Conservation (phyloP, 1,140 invertebrate genomes). For the Grapholita molesta region DNA sequence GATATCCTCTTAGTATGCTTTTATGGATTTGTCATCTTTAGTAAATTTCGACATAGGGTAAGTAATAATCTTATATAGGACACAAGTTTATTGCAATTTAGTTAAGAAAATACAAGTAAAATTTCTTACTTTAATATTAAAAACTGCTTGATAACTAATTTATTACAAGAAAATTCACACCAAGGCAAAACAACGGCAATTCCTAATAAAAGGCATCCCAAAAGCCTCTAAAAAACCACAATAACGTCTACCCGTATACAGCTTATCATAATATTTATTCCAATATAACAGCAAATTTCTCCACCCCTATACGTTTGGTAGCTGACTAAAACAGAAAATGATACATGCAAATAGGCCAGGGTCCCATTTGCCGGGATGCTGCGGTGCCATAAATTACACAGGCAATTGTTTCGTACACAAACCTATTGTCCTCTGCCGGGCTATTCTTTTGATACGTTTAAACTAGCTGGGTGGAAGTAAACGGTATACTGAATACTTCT, state of each 20-base stretch:
- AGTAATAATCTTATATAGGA: no score
- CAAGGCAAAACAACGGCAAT: no score
- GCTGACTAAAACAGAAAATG: slow-evolving; percentile 26
- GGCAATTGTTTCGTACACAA: slow-evolving; percentile 35
- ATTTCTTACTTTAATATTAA: no score
- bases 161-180: no score
- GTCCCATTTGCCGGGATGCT: slow-evolving; percentile 22
- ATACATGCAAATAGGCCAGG: slow-evolving; percentile 30
- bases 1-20: no score
- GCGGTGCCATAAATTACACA: slow-evolving; percentile 31
- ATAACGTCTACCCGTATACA: neutral
- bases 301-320: neutral
- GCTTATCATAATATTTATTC: slow-evolving; percentile 2
- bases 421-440: slow-evolving; percentile 33
- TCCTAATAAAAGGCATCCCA: no score
- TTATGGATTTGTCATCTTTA: no score
- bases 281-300: slow-evolving; percentile 3
- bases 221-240: neutral
- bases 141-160: no score
- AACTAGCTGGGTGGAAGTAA: neutral
- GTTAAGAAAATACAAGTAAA: no score
- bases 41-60: no score
- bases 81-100: no score
- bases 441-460: slow-evolving; percentile 15
- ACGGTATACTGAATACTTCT: neutral